Conservation (phyloP, 2,113 vertebrate species). For the Trachemys scripta region DNA sequence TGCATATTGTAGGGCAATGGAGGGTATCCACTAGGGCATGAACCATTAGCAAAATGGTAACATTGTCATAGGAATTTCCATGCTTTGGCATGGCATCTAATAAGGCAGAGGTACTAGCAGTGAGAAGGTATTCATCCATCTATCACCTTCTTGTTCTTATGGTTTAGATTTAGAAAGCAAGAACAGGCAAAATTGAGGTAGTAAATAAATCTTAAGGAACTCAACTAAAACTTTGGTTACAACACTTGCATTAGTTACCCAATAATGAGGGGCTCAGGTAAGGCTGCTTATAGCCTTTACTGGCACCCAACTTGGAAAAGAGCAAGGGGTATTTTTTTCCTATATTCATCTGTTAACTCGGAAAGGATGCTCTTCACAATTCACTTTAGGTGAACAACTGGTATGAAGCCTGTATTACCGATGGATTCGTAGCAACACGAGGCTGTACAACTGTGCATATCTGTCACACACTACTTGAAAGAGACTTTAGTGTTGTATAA, state of each 20-base stretch:
- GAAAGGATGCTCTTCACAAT: neutral
- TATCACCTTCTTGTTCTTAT: neutral
- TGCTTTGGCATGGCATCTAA: conserved; percentile 51
- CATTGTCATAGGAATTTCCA: conserved; percentile 34
- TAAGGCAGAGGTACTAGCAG: conserved; percentile 12
- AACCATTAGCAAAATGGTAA: conserved; percentile 73
- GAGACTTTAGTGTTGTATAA: neutral
- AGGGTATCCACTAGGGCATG: conserved; percentile 71
- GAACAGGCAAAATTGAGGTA: fast-evolving
- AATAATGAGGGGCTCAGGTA: neutral
- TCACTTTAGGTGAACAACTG: neutral
- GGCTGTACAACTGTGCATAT: neutral
- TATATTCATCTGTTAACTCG: neutral
- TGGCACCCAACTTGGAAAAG: neutral
- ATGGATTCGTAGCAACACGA: neutral
- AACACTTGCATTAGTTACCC: neutral
- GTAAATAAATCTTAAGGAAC: fast-evolving
- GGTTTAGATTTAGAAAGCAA: neutral
- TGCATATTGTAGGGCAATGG: conserved; percentile 79
- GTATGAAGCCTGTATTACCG: neutral
- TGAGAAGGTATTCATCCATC: conserved; percentile 26
- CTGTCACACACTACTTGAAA: neutral
- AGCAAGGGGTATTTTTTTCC: neutral
- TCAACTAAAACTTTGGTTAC: fast-evolving
- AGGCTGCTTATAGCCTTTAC: fast-evolving